phyloP scores from a whole-genome alignment of 2,888 invertebrate species.

The Omphaloscelis lunosa region DNA sequence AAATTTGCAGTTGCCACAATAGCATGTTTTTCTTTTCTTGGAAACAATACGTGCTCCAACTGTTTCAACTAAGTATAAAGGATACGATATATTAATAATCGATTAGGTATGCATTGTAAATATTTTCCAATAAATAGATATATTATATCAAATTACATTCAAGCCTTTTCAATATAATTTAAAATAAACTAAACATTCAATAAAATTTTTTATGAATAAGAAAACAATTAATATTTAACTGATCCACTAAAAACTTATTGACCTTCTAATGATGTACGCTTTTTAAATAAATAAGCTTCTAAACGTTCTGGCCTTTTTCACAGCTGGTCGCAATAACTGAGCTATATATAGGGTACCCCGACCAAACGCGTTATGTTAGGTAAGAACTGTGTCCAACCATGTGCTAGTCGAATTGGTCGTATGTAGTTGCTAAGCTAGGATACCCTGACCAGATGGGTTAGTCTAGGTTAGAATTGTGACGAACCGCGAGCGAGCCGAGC shows the following conservation, averaged over 20 bases:
- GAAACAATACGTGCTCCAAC: slow-evolving; percentile 33
- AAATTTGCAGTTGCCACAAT: slow-evolving; percentile 40
- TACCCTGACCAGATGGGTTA: neutral
- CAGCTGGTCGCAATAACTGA: neutral
- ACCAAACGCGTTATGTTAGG: neutral
- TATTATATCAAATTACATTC: slow-evolving; percentile 56
- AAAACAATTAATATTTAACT: slow-evolving; percentile 9
- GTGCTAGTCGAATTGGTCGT: neutral
- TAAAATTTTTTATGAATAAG: neutral
- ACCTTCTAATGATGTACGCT: neutral
- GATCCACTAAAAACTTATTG: neutral
- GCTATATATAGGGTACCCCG: neutral
- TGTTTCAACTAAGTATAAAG: neutral
- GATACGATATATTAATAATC: slow-evolving; percentile 28
- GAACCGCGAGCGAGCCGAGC: neutral
- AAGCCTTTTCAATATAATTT: slow-evolving; percentile 37
- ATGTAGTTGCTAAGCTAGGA: neutral
- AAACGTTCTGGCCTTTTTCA: neutral
- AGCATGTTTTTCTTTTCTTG: slow-evolving; percentile 17
- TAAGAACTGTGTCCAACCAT: neutral
- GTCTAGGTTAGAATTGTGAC: neutral
- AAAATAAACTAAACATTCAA: neutral
- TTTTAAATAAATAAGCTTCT: neutral
- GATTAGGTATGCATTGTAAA: slow-evolving; percentile 41
- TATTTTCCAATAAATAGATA: slow-evolving; percentile 57